These are phyloP conservation scores for Vireo altiloquus DNA, from an alignment of 2,113 vertebrate species.

Conservation along the genomic window DNA sequence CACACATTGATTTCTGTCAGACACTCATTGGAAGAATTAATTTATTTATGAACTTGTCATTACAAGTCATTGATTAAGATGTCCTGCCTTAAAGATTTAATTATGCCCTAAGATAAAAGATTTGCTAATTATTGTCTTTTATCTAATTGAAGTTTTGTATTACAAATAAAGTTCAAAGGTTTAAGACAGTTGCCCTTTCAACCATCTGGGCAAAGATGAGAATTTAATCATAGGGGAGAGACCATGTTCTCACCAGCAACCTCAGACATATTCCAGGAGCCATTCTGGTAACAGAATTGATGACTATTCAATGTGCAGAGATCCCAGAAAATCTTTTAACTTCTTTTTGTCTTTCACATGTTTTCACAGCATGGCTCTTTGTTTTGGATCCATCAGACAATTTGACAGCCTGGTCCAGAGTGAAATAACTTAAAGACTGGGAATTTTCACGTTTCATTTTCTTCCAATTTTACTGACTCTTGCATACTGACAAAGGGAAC, in stretches of 20 bases:
- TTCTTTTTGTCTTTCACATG: conserved; percentile 39
- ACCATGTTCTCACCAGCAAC: conserved; percentile 57
- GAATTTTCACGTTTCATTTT: background rate
- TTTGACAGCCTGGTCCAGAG: background rate
- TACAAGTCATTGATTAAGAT: conserved; percentile 91
- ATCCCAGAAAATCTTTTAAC: conserved; percentile 51
- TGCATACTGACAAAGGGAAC: background rate
- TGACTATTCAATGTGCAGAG: conserved; percentile 22
- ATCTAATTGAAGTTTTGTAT: conserved; percentile 94
- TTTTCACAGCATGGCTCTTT: conserved; percentile 8
- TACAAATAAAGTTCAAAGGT: conserved; percentile 93
- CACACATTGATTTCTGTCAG: conserved; percentile 86
- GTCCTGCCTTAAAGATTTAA: conserved; percentile 93
- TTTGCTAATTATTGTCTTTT: conserved; percentile 98
- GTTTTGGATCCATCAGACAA: conserved; percentile 7
- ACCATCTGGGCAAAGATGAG: conserved; percentile 74
- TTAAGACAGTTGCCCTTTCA: conserved; percentile 86
- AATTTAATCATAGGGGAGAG: conserved; percentile 87
- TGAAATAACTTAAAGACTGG: background rate
- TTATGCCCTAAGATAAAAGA: conserved; percentile 97
- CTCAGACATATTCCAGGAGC: conserved; percentile 18
- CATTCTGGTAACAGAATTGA: conserved; percentile 30
- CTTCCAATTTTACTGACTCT: background rate
- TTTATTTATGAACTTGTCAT: conserved; percentile 99
- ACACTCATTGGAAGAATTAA: conserved; percentile 89